Conservation (phyloP, 2,888 invertebrate genomes). For the Eristalis tenax region DNA sequence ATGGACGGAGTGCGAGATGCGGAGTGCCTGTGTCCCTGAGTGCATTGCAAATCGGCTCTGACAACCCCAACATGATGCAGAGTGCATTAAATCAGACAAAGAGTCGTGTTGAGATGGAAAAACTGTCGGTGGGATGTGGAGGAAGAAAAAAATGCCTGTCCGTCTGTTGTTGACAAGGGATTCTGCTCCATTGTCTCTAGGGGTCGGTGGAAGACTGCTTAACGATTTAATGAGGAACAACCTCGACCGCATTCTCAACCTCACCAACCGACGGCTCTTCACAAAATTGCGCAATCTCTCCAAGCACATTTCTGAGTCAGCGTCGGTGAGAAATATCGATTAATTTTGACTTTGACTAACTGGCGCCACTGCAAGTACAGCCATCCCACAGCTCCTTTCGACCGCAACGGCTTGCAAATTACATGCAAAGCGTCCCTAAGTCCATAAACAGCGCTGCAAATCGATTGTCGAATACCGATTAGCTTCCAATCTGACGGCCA, state of each 20-base stretch:
- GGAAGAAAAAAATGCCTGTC: too few species aligned
- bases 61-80: not conserved
- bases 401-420: not conserved
- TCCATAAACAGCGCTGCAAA: not conserved
- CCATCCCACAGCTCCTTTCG: not conserved
- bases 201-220: not conserved
- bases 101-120: not conserved
- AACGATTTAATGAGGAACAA: too few species aligned
- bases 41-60: not conserved
- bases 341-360: not conserved
- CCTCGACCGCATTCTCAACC: not conserved
- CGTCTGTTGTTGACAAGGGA: not conserved
- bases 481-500: not conserved
- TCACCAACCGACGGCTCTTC: too few species aligned
- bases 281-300: too few species aligned
- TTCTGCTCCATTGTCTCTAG: not conserved
- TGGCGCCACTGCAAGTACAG: not conserved
- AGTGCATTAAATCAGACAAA: not conserved
- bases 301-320: not conserved
- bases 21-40: not conserved
- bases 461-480: not conserved
- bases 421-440: not conserved
- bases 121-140: too few species aligned
- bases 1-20: not conserved
- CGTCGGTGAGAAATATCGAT: too few species aligned